These are phyloP conservation scores for Campoplex nolae DNA, from an alignment of 2,888 invertebrate genomes.

Conservation along the genomic window DNA sequence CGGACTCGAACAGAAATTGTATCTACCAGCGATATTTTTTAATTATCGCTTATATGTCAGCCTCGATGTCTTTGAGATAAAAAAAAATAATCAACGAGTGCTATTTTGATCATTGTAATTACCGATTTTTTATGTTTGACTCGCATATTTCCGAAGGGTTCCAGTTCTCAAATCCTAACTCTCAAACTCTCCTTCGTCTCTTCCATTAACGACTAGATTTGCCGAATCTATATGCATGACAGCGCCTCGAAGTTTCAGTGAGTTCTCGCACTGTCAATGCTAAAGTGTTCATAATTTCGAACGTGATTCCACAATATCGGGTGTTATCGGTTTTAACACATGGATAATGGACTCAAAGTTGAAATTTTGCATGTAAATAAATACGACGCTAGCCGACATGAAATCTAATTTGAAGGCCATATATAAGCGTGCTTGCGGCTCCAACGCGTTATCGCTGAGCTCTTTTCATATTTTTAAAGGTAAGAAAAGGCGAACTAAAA, in stretches of 20 bases:
- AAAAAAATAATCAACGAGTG: background rate
- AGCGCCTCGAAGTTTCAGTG: background rate
- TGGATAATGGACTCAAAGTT: slow-evolving; percentile 14
- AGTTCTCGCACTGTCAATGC: background rate
- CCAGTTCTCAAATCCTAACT: no score
- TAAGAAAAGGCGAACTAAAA: background rate
- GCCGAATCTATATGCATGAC: background rate
- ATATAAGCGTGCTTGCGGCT: background rate
- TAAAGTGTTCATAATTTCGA: background rate
- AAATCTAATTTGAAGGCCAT: background rate
- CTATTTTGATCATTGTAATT: background rate
- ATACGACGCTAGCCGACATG: background rate
- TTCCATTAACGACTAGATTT: no score
- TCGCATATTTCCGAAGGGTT: no score
- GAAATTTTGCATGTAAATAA: slow-evolving; percentile 35
- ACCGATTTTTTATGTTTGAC: background rate
- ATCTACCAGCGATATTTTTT: background rate
- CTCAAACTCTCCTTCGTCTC: no score
- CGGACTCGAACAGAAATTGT: background rate
- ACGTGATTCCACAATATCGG: slow-evolving; percentile 18
- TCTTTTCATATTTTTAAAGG: background rate
- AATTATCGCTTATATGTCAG: background rate
- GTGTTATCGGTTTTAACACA: slow-evolving; percentile 40
- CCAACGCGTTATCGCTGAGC: background rate
- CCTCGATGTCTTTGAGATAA: background rate